Percentiles rank a stretch among this genome's conserved stretches.
Conservation (phyloP, 1,140 invertebrate genomes). For the Cyclargus thomasi region DNA sequence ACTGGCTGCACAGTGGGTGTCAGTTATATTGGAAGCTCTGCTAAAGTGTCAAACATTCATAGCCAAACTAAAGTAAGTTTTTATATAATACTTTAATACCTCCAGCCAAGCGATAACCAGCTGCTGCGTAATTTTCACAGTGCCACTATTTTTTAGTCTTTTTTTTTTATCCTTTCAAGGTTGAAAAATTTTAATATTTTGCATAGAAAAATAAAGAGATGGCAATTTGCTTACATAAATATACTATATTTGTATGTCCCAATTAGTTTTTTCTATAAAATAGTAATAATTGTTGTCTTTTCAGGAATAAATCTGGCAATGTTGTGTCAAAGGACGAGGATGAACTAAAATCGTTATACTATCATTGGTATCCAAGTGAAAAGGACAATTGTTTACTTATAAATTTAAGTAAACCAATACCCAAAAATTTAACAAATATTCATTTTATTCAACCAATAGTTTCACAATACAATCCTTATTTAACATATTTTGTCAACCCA, state of each 20-base stretch:
- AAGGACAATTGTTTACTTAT: constrained; percentile 44
- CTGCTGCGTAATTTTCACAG: no score
- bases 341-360: constrained; percentile 45
- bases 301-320: constrained; percentile 34
- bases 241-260: no score
- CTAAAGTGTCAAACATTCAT: constrained; percentile 58
- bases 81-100: neutral
- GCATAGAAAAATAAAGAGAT: no score
- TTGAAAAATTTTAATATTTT: no score
- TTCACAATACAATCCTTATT: constrained; percentile 52
- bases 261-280: no score
- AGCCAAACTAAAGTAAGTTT: constrained; percentile 47
- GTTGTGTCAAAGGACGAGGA: constrained; percentile 35
- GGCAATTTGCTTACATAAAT: no score
- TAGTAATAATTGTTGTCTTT: constrained; percentile 27
- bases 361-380: constrained; percentile 64
- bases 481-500: constrained; percentile 52
- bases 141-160: no score
- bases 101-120: no score
- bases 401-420: constrained; percentile 51
- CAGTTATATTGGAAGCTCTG: constrained; percentile 67
- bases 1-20: constrained; percentile 76
- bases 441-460: constrained; percentile 55
- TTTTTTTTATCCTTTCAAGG: no score
- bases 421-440: constrained; percentile 46